Conservation (phyloP, 2,113 vertebrate genomes). For the Astatotilapia flaviijosephi region DNA sequence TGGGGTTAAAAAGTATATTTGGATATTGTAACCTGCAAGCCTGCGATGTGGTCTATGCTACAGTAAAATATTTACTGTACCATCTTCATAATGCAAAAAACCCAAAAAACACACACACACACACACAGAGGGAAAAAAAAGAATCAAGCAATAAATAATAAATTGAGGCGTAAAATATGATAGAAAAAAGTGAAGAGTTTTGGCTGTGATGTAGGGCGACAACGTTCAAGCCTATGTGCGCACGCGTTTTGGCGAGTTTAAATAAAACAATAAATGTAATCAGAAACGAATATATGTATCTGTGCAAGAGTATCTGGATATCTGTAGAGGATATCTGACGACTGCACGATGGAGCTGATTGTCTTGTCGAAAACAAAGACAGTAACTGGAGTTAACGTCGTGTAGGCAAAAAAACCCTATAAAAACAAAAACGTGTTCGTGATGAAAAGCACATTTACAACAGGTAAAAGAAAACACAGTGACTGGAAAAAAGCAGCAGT, state of each 20-base stretch:
- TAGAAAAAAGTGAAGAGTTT: constrained; percentile 51
- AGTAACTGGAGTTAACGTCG: constrained; percentile 11
- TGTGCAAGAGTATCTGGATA: constrained; percentile 64
- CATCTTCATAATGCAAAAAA: constrained; percentile 70
- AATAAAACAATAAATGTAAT: constrained; percentile 16
- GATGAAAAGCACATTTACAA: neutral
- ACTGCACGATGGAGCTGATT: constrained; percentile 52
- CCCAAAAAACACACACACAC: neutral
- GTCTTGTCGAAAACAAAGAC: constrained; percentile 62
- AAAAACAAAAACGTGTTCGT: neutral
- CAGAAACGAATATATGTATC: constrained; percentile 47
- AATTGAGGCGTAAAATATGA: constrained; percentile 7
- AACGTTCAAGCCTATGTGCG: constrained; percentile 48
- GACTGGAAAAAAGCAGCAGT: neutral
- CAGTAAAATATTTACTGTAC: constrained; percentile 71
- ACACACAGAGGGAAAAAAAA: constrained; percentile 22
- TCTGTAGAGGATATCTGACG: constrained; percentile 7
- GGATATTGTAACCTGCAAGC: constrained; percentile 80
- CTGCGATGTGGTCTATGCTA: constrained; percentile 74
- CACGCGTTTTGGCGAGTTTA: constrained; percentile 70
- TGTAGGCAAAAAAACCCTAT: neutral
- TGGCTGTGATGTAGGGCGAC: constrained; percentile 62
- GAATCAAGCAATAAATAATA: constrained; percentile 58
- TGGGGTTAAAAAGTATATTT: constrained; percentile 59
- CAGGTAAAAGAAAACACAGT: neutral